Conservation (phyloP, 2,113 vertebrate genomes). For the Rhinoderma darwinii region DNA sequence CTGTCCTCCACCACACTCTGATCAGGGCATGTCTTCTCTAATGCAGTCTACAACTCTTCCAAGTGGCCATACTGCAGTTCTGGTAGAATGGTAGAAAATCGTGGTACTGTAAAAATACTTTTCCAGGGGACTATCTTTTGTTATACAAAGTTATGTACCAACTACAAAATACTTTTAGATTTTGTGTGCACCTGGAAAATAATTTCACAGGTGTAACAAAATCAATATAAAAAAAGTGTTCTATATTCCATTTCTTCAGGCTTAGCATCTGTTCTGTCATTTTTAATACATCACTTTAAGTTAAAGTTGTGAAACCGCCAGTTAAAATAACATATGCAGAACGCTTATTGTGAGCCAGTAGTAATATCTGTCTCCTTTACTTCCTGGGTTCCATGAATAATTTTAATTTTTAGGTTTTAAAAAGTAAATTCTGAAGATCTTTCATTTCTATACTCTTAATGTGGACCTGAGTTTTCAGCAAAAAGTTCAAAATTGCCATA, state of each 20-base stretch:
- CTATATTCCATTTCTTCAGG: neutral
- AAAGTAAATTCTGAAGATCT: no score
- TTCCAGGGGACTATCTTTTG: neutral
- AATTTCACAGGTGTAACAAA: constrained; percentile 13
- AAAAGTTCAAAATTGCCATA: no score
- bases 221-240: constrained; percentile 2
- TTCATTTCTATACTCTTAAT: no score
- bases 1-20: no score
- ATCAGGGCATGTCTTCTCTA: no score
- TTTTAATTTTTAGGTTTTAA: neutral
- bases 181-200: neutral
- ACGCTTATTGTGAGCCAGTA: neutral
- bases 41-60: no score
- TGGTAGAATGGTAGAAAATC: no score
- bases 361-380: neutral
- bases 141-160: neutral
- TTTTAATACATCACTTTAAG: constrained; percentile 12
- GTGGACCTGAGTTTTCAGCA: no score
- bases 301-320: constrained; percentile 14
- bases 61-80: no score
- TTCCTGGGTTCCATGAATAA: neutral
- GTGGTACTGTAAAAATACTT: neutral
- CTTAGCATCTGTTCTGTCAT: constrained; percentile 24
- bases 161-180: neutral
- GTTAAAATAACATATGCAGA: constrained; percentile 25